phyloP scores from a whole-genome alignment of 2,888 invertebrate species.

The Drosophila longiperda region DNA sequence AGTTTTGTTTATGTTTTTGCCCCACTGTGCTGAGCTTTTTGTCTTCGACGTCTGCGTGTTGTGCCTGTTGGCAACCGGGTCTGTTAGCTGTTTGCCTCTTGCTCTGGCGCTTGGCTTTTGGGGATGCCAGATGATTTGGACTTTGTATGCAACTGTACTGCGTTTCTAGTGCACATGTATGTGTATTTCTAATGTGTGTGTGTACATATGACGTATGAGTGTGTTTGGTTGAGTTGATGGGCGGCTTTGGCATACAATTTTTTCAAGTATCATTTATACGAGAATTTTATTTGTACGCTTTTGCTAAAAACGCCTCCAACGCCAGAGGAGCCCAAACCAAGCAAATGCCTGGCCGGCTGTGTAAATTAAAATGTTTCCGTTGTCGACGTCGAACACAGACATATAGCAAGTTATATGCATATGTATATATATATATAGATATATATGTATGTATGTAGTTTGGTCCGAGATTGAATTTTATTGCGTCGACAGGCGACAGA shows the following conservation, averaged over 20 bases:
- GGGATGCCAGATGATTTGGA: constrained; percentile 49
- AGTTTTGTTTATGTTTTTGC: neutral
- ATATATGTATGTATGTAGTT: constrained; percentile 23
- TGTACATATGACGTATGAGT: constrained; percentile 1
- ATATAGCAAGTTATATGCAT: constrained; percentile 5
- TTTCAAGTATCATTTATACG: constrained; percentile 69
- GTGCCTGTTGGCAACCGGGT: constrained; percentile 23
- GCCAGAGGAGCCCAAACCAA: constrained; percentile 20
- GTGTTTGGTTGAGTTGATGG: constrained; percentile 19
- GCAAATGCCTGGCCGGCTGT: constrained; percentile 52
- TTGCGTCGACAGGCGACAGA: constrained; percentile 39
- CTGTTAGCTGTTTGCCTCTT: constrained; percentile 30
- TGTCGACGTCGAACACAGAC: constrained; percentile 45
- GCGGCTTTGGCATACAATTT: constrained; percentile 57
- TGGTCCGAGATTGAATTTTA: constrained; percentile 69
- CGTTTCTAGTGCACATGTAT: constrained; percentile 13
- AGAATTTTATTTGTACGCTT: constrained; percentile 60
- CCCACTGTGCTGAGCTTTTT: constrained; percentile 30
- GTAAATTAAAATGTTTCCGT: constrained; percentile 79
- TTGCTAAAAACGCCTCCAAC: constrained; percentile 34
- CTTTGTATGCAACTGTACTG: constrained; percentile 53
- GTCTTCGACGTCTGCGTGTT: constrained; percentile 33
- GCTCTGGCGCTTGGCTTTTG: constrained; percentile 6
- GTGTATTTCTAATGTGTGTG: neutral
- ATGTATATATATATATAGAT: neutral